Conservation (phyloP, 2,797 vertebrate genomes). For the Tympanoctomys barrerae region DNA sequence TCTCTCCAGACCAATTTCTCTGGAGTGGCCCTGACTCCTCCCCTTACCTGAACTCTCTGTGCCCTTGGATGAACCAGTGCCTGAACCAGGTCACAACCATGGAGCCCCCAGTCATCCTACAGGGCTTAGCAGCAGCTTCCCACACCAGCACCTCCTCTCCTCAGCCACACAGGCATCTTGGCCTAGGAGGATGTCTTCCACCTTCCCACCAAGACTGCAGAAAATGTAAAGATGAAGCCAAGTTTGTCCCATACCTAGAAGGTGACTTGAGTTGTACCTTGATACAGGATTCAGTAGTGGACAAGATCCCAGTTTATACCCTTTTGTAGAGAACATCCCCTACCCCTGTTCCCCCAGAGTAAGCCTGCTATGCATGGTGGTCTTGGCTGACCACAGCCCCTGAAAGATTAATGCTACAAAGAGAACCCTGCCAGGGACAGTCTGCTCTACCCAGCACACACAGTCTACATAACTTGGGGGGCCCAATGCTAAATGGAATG, state of each 20-base stretch:
- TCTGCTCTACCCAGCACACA: not conserved
- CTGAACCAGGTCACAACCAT: not conserved
- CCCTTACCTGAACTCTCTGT: fast-evolving
- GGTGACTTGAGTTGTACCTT: not conserved
- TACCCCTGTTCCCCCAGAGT: not conserved
- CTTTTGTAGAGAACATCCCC: not conserved
- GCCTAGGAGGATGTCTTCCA: not conserved
- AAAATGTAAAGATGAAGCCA: not conserved
- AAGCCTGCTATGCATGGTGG: not conserved
- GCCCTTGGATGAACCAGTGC: too few relatives aligned
- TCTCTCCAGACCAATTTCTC: not conserved
- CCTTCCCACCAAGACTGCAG: not conserved
- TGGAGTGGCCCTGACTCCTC: not conserved
- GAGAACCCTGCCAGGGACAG: not conserved
- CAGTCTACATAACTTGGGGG: not conserved
- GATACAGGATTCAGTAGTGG: not conserved
- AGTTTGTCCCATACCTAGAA: not conserved
- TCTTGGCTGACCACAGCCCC: not conserved
- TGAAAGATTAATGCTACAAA: not conserved
- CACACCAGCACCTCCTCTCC: too few relatives aligned
- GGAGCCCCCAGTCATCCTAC: not conserved
- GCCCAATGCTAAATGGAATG: not conserved
- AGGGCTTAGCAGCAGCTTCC: not conserved
- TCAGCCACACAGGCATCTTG: too few relatives aligned
- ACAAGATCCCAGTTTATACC: too few relatives aligned